A percentile compares a stretch with the other conserved stretches of the same genome.
Conservation (phyloP, 2,888 invertebrate genomes). For the Trissolcus japonicus region DNA sequence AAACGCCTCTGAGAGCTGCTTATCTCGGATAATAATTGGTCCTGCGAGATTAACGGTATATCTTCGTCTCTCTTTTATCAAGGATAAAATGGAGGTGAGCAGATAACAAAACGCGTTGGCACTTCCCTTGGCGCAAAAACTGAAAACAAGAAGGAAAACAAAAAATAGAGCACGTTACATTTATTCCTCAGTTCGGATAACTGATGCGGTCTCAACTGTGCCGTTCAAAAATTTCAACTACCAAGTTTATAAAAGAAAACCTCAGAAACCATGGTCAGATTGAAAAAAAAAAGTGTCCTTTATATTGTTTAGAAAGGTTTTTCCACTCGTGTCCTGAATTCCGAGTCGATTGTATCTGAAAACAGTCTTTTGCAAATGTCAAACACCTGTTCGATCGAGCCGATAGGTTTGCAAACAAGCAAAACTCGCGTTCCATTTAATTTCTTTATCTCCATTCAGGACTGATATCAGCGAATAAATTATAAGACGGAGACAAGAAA, state of each 20-base stretch:
- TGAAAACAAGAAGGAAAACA: slow-evolving; percentile 10
- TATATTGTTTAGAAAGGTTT: too few species aligned
- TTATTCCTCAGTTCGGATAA: not conserved
- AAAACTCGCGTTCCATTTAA: slow-evolving; percentile 4
- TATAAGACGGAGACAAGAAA: too few species aligned
- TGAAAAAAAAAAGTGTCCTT: too few species aligned
- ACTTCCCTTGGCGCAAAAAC: slow-evolving; percentile 31
- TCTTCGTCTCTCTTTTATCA: slow-evolving; percentile 42
- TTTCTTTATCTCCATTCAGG: not conserved
- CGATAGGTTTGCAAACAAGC: not conserved
- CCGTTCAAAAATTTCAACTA: too few species aligned
- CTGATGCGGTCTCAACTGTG: not conserved
- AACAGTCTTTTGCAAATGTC: slow-evolving; percentile 14
- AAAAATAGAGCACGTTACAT: not conserved
- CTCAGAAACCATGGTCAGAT: too few species aligned
- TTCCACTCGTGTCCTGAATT: slow-evolving; percentile 9
- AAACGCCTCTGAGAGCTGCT: slow-evolving; percentile 34
- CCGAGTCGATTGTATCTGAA: slow-evolving; percentile 15
- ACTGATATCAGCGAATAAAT: too few species aligned
- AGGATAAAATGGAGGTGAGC: slow-evolving; percentile 42
- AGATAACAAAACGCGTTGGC: slow-evolving; percentile 46
- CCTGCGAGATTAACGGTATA: slow-evolving; percentile 50
- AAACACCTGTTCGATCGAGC: slow-evolving; percentile 14
- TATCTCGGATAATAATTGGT: slow-evolving; percentile 50
- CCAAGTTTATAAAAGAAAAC: too few species aligned